These are phyloP conservation scores for Archips xylosteana DNA, from an alignment of 2,888 invertebrate genomes.

Conservation along the genomic window DNA sequence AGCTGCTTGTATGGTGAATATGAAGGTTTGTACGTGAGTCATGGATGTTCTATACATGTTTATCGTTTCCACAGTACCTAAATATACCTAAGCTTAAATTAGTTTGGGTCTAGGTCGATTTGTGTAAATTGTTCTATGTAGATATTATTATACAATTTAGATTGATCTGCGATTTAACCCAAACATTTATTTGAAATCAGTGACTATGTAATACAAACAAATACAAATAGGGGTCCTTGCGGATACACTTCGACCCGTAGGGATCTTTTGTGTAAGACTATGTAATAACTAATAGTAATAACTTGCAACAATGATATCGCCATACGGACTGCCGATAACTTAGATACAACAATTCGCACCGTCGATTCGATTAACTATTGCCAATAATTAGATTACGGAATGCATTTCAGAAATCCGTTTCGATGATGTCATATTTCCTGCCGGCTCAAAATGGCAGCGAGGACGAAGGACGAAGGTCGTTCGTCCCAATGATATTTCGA, in stretches of 20 bases:
- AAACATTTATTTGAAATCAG: background rate
- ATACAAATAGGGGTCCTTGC: no score
- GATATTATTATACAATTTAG: no score
- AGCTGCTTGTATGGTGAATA: no score
- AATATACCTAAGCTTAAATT: no score
- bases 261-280: no score
- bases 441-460: slow-evolving; percentile 49
- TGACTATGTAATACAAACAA: background rate
- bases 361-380: slow-evolving; percentile 8
- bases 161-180: no score
- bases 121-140: no score
- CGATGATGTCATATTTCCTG: slow-evolving; percentile 54
- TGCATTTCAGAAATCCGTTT: slow-evolving; percentile 47
- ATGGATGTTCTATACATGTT: no score
- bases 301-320: background rate
- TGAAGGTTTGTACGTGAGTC: no score
- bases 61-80: background rate
- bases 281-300: no score
- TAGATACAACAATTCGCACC: background rate
- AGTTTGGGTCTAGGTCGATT: no score
- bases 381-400: slow-evolving; percentile 49
- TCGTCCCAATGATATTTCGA: slow-evolving; percentile 50
- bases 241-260: no score
- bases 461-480: slow-evolving; percentile 61
- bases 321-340: background rate